Base-by-base conservation (phyloP, 2,888 invertebrate genomes). In the Caenorhabditis sp. region DNA sequence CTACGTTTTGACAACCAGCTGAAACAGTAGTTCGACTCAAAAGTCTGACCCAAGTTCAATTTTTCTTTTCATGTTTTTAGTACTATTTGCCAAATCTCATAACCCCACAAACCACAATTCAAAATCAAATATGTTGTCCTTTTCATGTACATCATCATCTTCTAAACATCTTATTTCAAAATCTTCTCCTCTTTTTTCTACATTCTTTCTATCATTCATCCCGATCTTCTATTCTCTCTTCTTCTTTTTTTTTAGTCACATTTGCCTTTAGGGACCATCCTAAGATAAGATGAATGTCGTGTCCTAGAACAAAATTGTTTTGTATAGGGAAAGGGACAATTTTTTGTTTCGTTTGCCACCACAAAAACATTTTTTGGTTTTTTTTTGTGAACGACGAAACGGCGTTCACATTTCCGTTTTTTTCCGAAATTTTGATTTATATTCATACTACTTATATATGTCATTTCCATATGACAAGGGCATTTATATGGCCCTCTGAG, bases 201-300 rank as follows among this genome's bases (percentile, higher is more conserved):
- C n/a, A n/a, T n/a, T n/a, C 61, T 58, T 58, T 31, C 64, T 70
- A 65, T 66, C 69, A 61, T 21, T 51, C 69, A 23, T 58, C 58
- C 62, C 21, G 36, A 36, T 53, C 37, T 26, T 58, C 21, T 53
- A 60, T 26, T 55, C 51, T 31, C 37, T 53, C 63, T 43, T 36
- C 57, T 60, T 14, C 37, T 49, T 43, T 43, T 57, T 43, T 60
- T 24, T 58, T 36, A 21, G 26, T 57, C 37, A 50, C 49, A 5
- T 14, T 43, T 26, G 55, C 43, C 37, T 43, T 53, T 49, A 43
- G 60, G 19, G 43, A 43, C 43, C 43, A 43, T 43, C 43, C n/a
- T 17, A 43, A 14, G 43, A 43, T 43, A 43, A 43, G 43, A 43
- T 43, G 43, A 43, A 43, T 43, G 43, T 43, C 43, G 43, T 43